Evolutionary conservation across 2,888 invertebrate genomes (phyloP).

Genomic region (Plagodis dolabraria): DNA sequence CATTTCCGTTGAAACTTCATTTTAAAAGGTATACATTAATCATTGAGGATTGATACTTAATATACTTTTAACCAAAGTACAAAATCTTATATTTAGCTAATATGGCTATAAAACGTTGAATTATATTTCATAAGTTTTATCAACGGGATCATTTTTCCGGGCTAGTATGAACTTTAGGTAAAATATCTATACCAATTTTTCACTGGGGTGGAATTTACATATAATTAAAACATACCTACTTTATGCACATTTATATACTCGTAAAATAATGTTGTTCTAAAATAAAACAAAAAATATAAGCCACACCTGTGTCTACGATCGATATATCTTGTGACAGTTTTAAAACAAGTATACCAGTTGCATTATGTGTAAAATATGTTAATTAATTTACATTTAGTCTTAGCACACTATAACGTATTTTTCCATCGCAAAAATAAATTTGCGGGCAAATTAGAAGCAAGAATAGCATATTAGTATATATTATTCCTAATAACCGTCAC

Average conservation of each 20-base stretch:
- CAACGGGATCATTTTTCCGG: no score
- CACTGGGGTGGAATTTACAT: background rate
- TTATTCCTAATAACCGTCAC: background rate
- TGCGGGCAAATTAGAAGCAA: background rate
- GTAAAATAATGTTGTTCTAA: slow-evolving; percentile 2
- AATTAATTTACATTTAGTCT: slow-evolving; percentile 17
- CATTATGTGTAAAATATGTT: slow-evolving; percentile 22
- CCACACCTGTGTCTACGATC: slow-evolving; percentile 19
- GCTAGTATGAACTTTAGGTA: no score
- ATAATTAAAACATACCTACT: background rate
- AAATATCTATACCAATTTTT: background rate
- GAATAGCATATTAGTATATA: background rate
- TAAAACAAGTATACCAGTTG: slow-evolving; percentile 16
- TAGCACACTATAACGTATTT: slow-evolving; percentile 13
- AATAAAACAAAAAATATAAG: slow-evolving; percentile 10
- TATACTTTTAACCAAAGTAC: no score
- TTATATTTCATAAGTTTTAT: no score
- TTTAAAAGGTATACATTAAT: no score
- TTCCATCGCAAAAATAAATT: slow-evolving; percentile 11
- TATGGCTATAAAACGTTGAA: no score
- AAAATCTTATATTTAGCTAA: no score
- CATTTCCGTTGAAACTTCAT: no score
- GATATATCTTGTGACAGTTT: slow-evolving; percentile 9
- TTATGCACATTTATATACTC: background rate
- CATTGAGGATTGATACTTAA: no score